Conservation (phyloP, 2,888 invertebrate genomes). For the Argynnis bischoffii region DNA sequence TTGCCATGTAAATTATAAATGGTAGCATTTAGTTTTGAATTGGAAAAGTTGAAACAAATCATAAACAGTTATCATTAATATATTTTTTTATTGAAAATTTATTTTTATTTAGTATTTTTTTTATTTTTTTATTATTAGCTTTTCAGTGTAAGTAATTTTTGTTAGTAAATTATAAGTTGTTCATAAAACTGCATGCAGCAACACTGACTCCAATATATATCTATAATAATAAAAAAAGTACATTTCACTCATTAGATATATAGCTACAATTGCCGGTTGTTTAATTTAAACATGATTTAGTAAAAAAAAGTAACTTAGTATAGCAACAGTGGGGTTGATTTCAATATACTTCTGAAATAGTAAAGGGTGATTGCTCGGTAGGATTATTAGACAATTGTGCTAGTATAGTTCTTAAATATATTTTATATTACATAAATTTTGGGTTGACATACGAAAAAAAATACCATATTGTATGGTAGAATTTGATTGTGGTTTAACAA, state of each 20-base stretch:
- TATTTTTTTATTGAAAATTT: conserved; percentile 20
- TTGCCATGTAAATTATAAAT: conserved; percentile 54
- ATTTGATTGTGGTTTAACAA: conserved; percentile 33
- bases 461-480: conserved; percentile 41
- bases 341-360: conserved; percentile 40
- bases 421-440: conserved; percentile 31
- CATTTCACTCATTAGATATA: conserved; percentile 42
- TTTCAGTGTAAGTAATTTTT: conserved; percentile 9
- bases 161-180: conserved; percentile 13
- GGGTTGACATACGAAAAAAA: conserved; percentile 35
- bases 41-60: conserved; percentile 1
- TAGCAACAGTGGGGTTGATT: conserved; percentile 39
- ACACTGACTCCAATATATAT: conserved; percentile 37
- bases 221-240: conserved; percentile 31
- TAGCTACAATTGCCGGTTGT: conserved; percentile 40
- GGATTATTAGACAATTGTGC: conserved; percentile 42
- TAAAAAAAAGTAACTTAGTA: conserved; percentile 36
- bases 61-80: conserved; percentile 12
- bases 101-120: conserved; percentile 23
- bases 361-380: conserved; percentile 45
- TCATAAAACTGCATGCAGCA: conserved; percentile 37
- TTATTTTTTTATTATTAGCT: conserved; percentile 3
- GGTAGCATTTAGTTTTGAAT: conserved; percentile 34
- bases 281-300: conserved; percentile 27
- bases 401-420: conserved; percentile 38